Percentiles rank a stretch among this genome's conserved stretches.
Evolutionary conservation across 2,113 vertebrate species (phyloP).

Genomic region (Bombycilla garrulus): DNA sequence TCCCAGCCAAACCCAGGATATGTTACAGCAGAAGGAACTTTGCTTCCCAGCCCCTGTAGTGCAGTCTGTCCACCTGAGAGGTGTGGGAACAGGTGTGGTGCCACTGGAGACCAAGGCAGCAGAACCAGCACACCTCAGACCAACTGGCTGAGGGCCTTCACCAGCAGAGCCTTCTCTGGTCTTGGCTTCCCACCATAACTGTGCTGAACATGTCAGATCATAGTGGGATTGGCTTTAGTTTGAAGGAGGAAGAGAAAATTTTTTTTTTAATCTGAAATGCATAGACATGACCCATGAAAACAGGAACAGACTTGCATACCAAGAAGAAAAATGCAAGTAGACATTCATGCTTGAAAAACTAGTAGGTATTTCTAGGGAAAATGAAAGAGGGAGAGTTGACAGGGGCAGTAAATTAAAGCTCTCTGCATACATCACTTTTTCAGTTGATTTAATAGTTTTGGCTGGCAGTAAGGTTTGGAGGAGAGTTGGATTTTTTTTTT

Average conservation of each 20-base stretch:
- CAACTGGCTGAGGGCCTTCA: not conserved
- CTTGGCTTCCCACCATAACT: not conserved
- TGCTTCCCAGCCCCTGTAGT: not conserved
- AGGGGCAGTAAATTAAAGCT: not conserved
- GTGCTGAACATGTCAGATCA: not conserved
- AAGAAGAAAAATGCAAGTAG: not conserved
- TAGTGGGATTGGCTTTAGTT: not conserved
- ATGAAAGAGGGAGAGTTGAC: not conserved
- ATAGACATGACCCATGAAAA: not conserved
- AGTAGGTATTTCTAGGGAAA: not conserved
- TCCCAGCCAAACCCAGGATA: not conserved
- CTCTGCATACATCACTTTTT: not conserved
- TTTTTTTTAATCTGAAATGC: not conserved
- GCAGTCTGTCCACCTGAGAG: not conserved
- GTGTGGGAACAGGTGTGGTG: not conserved
- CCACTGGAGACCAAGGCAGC: not conserved
- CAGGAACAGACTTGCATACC: constrained; percentile 6
- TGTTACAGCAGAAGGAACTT: not conserved
- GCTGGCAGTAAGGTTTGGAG: not conserved
- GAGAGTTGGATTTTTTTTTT: not conserved
- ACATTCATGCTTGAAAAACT: constrained; percentile 3
- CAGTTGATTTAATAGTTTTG: not conserved
- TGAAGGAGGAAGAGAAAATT: not conserved
- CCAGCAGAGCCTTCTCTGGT: not conserved
- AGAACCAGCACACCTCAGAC: not conserved